These are phyloP conservation scores for Caenorhabditis sulstoni DNA, from an alignment of 2,888 invertebrate species.

Conservation along the genomic window DNA sequence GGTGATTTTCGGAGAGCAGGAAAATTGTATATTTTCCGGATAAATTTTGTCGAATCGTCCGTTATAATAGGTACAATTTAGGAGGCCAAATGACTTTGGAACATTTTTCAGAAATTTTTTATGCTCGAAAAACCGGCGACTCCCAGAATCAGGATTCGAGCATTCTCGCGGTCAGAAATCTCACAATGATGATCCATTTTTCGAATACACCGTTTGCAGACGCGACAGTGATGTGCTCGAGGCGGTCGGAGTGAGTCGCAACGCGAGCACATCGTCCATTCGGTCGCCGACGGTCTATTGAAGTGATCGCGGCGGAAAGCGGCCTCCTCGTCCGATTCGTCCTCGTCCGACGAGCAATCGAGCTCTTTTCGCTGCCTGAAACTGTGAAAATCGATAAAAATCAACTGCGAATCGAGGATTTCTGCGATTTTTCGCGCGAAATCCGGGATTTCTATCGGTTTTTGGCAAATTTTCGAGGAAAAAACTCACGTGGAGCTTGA, in stretches of 20 bases:
- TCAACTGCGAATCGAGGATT: too few species aligned
- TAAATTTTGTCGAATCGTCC: too few species aligned
- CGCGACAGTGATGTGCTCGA: constrained; percentile 90
- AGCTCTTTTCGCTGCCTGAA: background rate
- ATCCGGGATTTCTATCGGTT: background rate
- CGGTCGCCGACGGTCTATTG: constrained; percentile 55
- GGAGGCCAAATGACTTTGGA: too few species aligned
- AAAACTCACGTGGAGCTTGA: constrained; percentile 84
- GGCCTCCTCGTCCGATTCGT: constrained; percentile 63
- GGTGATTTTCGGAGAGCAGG: too few species aligned
- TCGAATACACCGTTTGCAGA: constrained; percentile 89
- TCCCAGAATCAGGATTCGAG: too few species aligned
- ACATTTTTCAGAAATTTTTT: too few species aligned
- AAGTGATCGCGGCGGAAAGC: constrained; percentile 46
- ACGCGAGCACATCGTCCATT: constrained; percentile 87
- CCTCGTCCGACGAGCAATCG: constrained; percentile 60
- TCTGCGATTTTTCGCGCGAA: background rate
- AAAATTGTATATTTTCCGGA: too few species aligned
- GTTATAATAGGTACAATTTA: background rate
- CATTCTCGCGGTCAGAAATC: too few species aligned
- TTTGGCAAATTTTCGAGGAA: background rate
- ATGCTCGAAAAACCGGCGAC: too few species aligned
- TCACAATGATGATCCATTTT: constrained; percentile 91
- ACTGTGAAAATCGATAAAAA: constrained; percentile 23
- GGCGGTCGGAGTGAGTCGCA: constrained; percentile 89